These are phyloP conservation scores for Psephotus haematonotus DNA, from an alignment of 2,113 vertebrate genomes.

Conservation along the genomic window DNA sequence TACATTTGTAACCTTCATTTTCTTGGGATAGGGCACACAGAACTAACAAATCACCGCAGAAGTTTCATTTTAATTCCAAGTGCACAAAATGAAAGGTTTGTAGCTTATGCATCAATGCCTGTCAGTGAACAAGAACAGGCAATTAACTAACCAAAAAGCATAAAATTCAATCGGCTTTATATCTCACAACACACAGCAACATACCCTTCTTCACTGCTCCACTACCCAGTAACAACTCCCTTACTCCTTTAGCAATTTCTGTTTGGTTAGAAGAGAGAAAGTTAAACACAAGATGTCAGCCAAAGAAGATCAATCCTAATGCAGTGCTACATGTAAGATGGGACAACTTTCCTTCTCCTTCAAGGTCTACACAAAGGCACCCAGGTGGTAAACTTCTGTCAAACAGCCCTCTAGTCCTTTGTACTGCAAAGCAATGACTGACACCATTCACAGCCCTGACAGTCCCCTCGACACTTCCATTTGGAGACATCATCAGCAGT, in stretches of 20 bases:
- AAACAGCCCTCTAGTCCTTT: background rate
- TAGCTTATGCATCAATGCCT: background rate
- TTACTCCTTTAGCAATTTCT: background rate
- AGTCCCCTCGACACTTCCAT: background rate
- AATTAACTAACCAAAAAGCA: background rate
- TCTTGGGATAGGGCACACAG: background rate
- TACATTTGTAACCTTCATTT: background rate
- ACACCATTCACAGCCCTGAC: rapidly evolving
- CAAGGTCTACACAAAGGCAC: background rate
- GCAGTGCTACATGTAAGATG: background rate
- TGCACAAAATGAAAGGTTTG: background rate
- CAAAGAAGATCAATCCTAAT: background rate
- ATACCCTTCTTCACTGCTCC: background rate
- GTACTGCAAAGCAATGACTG: background rate
- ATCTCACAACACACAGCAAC: background rate
- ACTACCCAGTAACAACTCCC: background rate
- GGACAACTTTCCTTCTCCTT: background rate
- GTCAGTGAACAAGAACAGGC: background rate
- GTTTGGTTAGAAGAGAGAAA: background rate
- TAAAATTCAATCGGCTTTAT: background rate
- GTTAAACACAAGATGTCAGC: background rate
- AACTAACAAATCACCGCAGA: background rate
- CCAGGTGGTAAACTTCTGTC: background rate
- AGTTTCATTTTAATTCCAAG: background rate
- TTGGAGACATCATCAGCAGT: background rate